These are phyloP conservation scores for Panthera leo DNA, from an alignment of 2,113 vertebrate species.

Conservation along the genomic window DNA sequence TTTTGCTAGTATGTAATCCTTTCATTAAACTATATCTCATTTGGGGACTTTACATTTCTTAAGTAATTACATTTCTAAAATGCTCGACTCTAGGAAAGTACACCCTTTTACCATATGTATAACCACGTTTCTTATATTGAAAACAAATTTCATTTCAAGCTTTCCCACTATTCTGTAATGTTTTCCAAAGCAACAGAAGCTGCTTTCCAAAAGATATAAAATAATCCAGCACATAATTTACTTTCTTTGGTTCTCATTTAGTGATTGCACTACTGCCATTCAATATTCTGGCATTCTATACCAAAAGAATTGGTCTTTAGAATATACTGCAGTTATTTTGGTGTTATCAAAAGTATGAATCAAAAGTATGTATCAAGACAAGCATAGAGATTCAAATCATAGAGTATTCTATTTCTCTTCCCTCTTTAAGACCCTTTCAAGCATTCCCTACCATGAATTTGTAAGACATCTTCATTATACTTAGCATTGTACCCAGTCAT, in stretches of 20 bases:
- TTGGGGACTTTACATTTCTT: background rate
- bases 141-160: slow-evolving; percentile 13
- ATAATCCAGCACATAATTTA: background rate
- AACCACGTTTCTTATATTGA: background rate
- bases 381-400: background rate
- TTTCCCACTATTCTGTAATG: background rate
- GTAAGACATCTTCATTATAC: background rate
- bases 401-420: background rate
- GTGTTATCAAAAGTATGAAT: background rate
- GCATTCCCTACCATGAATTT: background rate
- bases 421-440: background rate
- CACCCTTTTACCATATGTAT: background rate
- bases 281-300: background rate
- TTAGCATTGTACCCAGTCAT: background rate
- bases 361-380: background rate
- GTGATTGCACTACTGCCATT: background rate
- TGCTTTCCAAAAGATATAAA: background rate
- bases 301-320: background rate
- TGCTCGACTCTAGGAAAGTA: background rate
- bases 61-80: background rate
- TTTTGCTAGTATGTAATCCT: background rate
- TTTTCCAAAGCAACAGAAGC: background rate
- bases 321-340: background rate
- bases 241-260: slow-evolving; percentile 1
- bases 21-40: background rate